These are phyloP conservation scores for Lasius platythorax DNA, from an alignment of 2,888 invertebrate genomes.

Conservation along the genomic window DNA sequence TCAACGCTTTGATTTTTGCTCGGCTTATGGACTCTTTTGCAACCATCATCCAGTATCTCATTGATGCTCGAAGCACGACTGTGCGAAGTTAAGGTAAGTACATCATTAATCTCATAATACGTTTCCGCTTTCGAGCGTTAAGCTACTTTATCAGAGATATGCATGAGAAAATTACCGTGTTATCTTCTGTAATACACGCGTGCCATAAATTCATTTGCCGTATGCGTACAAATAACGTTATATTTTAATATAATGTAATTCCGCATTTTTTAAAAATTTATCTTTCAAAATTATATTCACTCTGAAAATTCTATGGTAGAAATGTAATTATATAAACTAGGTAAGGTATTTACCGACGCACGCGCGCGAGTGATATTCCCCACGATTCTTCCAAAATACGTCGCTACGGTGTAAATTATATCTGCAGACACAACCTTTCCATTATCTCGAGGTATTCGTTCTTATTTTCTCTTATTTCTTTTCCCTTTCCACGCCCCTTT, in stretches of 20 bases:
- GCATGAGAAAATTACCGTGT: constrained; percentile 9
- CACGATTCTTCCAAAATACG: constrained; percentile 37
- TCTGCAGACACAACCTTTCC: constrained; percentile 37
- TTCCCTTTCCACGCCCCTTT: constrained; percentile 34
- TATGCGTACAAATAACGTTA: not conserved
- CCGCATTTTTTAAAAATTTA: not conserved
- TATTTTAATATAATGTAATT: constrained; percentile 15
- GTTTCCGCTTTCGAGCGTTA: constrained; percentile 10
- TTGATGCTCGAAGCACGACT: not conserved
- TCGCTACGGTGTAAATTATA: constrained; percentile 38
- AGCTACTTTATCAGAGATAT: constrained; percentile 32
- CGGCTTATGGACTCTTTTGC: constrained; percentile 22
- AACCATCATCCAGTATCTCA: not conserved
- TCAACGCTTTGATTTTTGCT: constrained; percentile 80
- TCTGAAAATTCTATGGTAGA: not conserved
- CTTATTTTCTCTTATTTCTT: constrained; percentile 38
- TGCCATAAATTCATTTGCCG: constrained; percentile 12
- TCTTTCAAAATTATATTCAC: constrained; percentile 24
- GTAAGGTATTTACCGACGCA: not conserved
- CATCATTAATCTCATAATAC: constrained; percentile 26
- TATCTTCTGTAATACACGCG: constrained; percentile 1
- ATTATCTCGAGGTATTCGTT: constrained; percentile 42
- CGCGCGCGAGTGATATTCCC: constrained; percentile 17
- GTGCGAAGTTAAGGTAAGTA: constrained; percentile 30
- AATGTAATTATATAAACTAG: constrained; percentile 36